phyloP scores from a whole-genome alignment of 2,113 vertebrate species.

The Ancistrus triradiatus region DNA sequence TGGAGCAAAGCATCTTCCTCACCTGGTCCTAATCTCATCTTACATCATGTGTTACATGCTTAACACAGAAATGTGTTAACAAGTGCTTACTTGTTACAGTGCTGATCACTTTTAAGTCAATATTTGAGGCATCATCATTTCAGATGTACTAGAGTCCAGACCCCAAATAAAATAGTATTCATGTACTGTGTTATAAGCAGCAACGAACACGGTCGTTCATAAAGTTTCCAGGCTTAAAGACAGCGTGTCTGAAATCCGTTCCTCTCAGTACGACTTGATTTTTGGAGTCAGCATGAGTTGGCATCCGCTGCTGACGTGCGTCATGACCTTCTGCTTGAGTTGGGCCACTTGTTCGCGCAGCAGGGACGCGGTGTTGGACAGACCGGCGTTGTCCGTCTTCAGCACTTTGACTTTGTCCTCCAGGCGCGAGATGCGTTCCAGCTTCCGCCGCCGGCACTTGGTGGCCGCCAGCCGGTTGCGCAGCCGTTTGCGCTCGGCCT shows the following conservation, averaged over 20 bases:
- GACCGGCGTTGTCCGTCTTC: slow-evolving; percentile 84
- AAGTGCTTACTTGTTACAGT: too few species aligned
- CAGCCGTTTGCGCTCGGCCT: slow-evolving; percentile 85
- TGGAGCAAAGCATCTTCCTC: too few species aligned
- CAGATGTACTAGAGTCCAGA: too few species aligned
- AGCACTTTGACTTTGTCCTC: slow-evolving; percentile 89
- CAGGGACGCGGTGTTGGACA: slow-evolving; percentile 79
- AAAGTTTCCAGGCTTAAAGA: slow-evolving; percentile 4
- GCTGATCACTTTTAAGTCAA: too few species aligned
- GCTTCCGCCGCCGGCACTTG: slow-evolving; percentile 86
- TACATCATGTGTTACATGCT: too few species aligned
- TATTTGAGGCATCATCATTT: too few species aligned
- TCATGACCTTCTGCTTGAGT: slow-evolving; percentile 89
- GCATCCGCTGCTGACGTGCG: slow-evolving; percentile 87
- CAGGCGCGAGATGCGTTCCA: slow-evolving; percentile 87
- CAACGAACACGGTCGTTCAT: not conserved
- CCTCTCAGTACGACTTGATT: slow-evolving; percentile 73
- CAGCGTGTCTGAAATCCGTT: slow-evolving; percentile 48
- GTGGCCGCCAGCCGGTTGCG: slow-evolving; percentile 87
- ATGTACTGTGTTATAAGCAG: not conserved
- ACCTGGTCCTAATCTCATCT: too few species aligned
- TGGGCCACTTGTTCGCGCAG: slow-evolving; percentile 88
- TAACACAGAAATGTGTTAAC: too few species aligned
- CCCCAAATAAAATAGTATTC: not conserved
- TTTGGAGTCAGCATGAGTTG: slow-evolving; percentile 84